Percentiles rank a stretch among this genome's conserved stretches.
phyloP scores from a whole-genome alignment of 2,113 vertebrate genomes.

The Nesospiza acunhae region DNA sequence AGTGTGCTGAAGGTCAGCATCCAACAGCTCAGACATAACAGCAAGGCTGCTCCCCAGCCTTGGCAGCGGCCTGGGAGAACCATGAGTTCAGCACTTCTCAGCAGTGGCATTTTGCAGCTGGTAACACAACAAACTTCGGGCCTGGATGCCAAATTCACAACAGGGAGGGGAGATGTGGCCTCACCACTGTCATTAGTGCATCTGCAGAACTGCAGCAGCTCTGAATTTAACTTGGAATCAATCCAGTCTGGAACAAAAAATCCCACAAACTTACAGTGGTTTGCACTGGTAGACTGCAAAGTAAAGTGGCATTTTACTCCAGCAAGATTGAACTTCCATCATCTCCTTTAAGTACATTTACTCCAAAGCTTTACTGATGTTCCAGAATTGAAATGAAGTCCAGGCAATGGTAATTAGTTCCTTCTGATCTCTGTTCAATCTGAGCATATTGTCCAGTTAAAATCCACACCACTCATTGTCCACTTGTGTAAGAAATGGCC shows the following conservation, averaged over 20 bases:
- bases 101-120: background rate
- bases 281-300: background rate
- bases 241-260: background rate
- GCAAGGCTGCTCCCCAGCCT: background rate
- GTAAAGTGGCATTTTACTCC: background rate
- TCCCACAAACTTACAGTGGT: background rate
- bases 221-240: background rate
- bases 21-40: background rate
- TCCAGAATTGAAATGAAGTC: background rate
- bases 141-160: background rate
- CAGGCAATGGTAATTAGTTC: background rate
- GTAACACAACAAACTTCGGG: background rate
- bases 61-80: background rate
- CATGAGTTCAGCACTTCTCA: background rate
- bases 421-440: background rate
- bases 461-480: background rate
- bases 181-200: fast-evolving
- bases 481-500: background rate
- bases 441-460: background rate
- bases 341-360: background rate
- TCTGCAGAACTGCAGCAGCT: background rate
- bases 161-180: background rate
- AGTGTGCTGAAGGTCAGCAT: background rate
- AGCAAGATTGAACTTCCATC: background rate
- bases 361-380: background rate